phyloP scores from a whole-genome alignment of 2,888 invertebrate genomes.

The Disparrhopalites patrizii region DNA sequence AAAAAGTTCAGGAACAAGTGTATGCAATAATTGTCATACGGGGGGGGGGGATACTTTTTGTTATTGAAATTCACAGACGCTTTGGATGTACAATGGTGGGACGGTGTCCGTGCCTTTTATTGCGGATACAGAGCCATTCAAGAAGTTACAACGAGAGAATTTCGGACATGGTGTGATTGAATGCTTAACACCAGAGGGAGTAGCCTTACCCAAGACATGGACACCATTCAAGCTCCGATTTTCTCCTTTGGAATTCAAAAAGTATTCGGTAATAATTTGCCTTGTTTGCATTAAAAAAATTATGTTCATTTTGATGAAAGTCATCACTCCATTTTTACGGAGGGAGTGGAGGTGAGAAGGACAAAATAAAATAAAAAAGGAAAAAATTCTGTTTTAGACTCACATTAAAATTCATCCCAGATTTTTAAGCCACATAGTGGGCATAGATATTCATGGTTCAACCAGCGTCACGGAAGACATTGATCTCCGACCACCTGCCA shows the following conservation, averaged over 20 bases:
- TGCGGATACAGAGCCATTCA: conserved; percentile 38
- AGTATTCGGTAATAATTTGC: conserved; percentile 32
- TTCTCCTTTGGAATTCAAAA: conserved; percentile 38
- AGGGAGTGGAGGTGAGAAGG: too few relatives aligned
- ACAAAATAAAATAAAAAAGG: conserved; percentile 26
- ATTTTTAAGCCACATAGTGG: too few relatives aligned
- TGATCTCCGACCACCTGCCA: conserved; percentile 25
- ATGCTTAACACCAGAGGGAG: conserved; percentile 37
- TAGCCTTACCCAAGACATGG: conserved; percentile 35
- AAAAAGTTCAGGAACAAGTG: background rate
- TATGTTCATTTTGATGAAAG: too few relatives aligned
- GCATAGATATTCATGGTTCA: conserved; percentile 29
- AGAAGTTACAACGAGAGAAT: conserved; percentile 37
- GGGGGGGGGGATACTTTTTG: background rate
- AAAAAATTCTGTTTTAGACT: too few relatives aligned
- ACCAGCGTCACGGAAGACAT: conserved; percentile 24
- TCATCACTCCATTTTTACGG: too few relatives aligned
- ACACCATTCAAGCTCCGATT: conserved; percentile 38
- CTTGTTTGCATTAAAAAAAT: too few relatives aligned
- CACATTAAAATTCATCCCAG: too few relatives aligned
- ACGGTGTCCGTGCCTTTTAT: conserved; percentile 30
- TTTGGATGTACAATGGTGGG: conserved; percentile 44
- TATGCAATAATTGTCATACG: background rate
- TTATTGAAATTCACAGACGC: conserved; percentile 13
- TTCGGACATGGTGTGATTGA: conserved; percentile 40